Evolutionary conservation across 2,797 vertebrate species (phyloP).

Genomic region (Myripristis murdjan): DNA sequence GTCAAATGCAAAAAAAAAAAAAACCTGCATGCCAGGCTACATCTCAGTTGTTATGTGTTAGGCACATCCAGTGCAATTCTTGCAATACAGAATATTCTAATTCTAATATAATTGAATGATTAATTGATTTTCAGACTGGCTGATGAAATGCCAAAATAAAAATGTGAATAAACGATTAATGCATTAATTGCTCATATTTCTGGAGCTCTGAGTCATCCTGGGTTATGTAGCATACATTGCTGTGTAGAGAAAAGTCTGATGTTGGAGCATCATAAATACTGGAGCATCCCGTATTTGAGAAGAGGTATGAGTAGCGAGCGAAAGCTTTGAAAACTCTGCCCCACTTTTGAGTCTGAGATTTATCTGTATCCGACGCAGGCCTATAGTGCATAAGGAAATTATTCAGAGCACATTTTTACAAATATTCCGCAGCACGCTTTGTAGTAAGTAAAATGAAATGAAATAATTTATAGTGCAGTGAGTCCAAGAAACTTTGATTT

Average conservation of each 20-base stretch:
- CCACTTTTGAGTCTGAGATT: no score
- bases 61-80: slow-evolving; percentile 11
- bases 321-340: slow-evolving; percentile 32
- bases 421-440: background rate
- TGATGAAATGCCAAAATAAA: no score
- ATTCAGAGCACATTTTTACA: slow-evolving; percentile 25
- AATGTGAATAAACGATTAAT: no score
- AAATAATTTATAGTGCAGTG: no score
- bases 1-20: no score
- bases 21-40: background rate
- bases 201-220: no score
- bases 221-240: no score
- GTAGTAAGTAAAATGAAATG: no score
- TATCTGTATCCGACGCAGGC: no score
- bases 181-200: no score
- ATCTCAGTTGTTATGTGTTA: background rate
- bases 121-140: background rate
- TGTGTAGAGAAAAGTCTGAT: background rate
- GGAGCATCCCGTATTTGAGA: slow-evolving; percentile 36
- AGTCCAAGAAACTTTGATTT: no score
- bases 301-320: slow-evolving; percentile 22
- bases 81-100: slow-evolving; percentile 3
- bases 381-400: no score
- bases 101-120: slow-evolving; percentile 17
- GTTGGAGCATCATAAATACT: slow-evolving; percentile 21